A percentile compares a stretch with the other conserved stretches of the same genome.
Conservation (phyloP, 2,888 invertebrate species). For the Cerceris rybyensis region DNA sequence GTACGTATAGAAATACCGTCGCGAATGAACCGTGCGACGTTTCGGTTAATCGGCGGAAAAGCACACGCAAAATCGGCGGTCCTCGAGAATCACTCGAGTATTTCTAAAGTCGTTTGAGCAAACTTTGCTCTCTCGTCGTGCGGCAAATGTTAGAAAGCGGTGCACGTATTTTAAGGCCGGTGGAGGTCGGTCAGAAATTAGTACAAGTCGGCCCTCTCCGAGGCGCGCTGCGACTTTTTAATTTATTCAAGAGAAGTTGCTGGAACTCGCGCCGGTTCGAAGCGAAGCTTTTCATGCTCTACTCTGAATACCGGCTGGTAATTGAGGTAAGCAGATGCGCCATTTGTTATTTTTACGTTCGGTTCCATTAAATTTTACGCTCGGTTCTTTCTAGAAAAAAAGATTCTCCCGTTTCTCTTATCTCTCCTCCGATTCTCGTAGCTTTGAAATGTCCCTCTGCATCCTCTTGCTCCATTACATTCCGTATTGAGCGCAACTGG, state of each 20-base stretch:
- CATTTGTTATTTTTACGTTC: conserved; percentile 19
- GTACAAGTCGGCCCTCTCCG: conserved; percentile 29
- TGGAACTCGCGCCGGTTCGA: conserved; percentile 12
- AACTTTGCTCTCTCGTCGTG: neutral
- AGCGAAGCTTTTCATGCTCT: conserved; percentile 18
- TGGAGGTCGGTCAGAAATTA: conserved; percentile 49
- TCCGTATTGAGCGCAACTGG: too few species aligned
- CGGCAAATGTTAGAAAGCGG: conserved; percentile 13
- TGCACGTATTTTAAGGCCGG: conserved; percentile 41
- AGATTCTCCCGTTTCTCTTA: neutral
- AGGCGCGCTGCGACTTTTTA: conserved; percentile 37
- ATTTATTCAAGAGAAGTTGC: conserved; percentile 48
- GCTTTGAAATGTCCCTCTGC: too few species aligned
- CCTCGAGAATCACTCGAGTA: neutral
- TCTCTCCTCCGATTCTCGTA: too few species aligned
- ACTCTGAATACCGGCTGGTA: conserved; percentile 20
- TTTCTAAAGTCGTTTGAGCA: neutral
- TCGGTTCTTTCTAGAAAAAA: neutral
- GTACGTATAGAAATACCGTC: too few species aligned
- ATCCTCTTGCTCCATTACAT: too few species aligned
- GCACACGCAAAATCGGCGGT: neutral
- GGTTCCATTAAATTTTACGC: neutral
- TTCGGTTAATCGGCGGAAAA: neutral
- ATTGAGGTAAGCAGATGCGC: neutral
- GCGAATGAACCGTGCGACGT: too few species aligned